Base-by-base conservation (phyloP, 2,888 invertebrate genomes). In the Drosophila mettleri region DNA sequence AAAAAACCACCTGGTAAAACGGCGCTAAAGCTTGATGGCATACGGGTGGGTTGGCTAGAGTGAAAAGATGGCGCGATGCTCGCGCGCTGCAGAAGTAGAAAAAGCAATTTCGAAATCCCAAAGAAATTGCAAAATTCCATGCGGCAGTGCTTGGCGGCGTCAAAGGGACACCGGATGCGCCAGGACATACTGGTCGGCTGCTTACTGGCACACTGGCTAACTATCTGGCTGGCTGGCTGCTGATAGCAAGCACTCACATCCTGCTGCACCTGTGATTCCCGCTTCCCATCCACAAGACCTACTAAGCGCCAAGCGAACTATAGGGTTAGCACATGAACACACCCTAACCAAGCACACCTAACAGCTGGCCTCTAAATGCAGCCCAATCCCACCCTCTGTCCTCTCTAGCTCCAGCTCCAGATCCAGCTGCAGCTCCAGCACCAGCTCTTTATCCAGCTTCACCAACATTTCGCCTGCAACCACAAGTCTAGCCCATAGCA, bases 61-160 rank as follows among this genome's bases (percentile, higher is more conserved):
- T 22, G 61, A 48, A 69, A 64, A 75, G 80, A 69, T 69, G 75
- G 66, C 74, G 69, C 68, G 74, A 43, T 34, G 74, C 67, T 76
- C 64, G 74, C 65, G 61, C 67, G 66, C 69, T 55, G 84, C 68
- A 80, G 72, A 86, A 88, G 88, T 86, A 81, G 86, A 78, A 89
- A 89, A 89, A 88, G 88, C 89, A 89, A 88, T 89, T 89, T 89
- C 81, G 74, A 86, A 88, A 86, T 85, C 85, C 80, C 85, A 85
- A 81, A 89, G 85, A 89, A 88, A 88, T 88, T 86, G 88, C 80
- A 80, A 89, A 88, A 89, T 88, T 89, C 88, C 89, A 89, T 87
- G 85, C 71, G 85, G 85, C 78, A 68, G 48, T 52, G 66, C 58
- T 61, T 16, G 57, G 54, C 43, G 62, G 64, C 65, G 71, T 67